Evolutionary conservation across 2,888 invertebrate species (phyloP).

Genomic region (Tachina fera): DNA sequence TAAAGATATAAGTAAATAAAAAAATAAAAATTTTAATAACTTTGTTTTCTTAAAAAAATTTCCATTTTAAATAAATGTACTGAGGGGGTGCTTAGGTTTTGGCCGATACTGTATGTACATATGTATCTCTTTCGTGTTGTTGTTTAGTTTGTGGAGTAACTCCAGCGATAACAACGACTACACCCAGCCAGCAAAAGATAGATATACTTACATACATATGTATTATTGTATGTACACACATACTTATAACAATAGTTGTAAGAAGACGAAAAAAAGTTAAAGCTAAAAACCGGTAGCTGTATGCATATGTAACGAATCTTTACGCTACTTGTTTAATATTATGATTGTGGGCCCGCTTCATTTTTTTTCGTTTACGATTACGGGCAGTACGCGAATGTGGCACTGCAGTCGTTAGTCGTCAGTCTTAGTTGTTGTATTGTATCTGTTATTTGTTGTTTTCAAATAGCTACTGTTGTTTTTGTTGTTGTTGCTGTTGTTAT

Average conservation of each 20-base stretch:
- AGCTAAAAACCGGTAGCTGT: slow-evolving; percentile 73
- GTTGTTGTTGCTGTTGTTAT: slow-evolving; percentile 48
- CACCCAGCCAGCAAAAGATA: slow-evolving; percentile 6
- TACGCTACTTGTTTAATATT: slow-evolving; percentile 74
- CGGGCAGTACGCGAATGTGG: slow-evolving; percentile 27
- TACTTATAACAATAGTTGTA: slow-evolving; percentile 40
- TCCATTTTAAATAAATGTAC: too few relatives aligned
- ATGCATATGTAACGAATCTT: slow-evolving; percentile 74
- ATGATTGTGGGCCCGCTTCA: slow-evolving; percentile 72
- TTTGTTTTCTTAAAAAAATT: too few relatives aligned
- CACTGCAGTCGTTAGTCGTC: not conserved
- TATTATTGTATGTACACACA: too few relatives aligned
- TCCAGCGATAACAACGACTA: slow-evolving; percentile 21
- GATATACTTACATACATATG: not conserved
- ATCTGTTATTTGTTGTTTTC: slow-evolving; percentile 19
- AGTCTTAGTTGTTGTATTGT: slow-evolving; percentile 37
- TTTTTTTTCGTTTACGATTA: slow-evolving; percentile 58
- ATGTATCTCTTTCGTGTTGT: not conserved
- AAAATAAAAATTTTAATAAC: too few relatives aligned
- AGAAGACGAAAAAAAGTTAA: slow-evolving; percentile 34
- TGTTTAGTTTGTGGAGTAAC: slow-evolving; percentile 42
- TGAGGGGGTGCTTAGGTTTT: too few relatives aligned
- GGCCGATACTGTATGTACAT: too few relatives aligned
- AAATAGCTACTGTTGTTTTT: slow-evolving; percentile 28
- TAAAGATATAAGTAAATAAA: too few relatives aligned